Percentiles rank a stretch among this genome's conserved stretches.
Conservation (phyloP, 2,113 vertebrate species). For the Typhlomys cinereus region DNA sequence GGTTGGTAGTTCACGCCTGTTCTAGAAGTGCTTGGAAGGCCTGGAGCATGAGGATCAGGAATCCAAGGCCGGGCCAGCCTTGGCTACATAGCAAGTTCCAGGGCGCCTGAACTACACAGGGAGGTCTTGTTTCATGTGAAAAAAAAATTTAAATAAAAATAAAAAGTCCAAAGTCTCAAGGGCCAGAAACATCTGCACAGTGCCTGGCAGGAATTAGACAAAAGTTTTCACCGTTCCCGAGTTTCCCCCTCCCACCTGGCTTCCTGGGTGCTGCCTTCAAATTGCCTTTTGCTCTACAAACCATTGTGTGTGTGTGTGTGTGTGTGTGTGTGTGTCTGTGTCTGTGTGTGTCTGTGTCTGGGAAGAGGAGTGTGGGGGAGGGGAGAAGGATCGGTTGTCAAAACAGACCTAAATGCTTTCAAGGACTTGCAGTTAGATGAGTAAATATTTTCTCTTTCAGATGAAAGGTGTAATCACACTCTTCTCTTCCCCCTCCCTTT, state of each 20-base stretch:
- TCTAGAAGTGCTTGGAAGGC: neutral
- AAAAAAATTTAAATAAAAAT: neutral
- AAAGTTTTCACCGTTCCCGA: neutral
- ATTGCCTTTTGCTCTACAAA: slow-evolving; percentile 54
- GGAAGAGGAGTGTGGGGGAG: slow-evolving; percentile 46
- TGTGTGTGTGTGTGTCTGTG: slow-evolving; percentile 62
- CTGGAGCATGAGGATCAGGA: neutral
- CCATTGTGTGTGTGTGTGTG: slow-evolving; percentile 52
- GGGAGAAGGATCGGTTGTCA: slow-evolving; percentile 66
- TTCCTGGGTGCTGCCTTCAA: neutral
- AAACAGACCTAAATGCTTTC: slow-evolving; percentile 81
- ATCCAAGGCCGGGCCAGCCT: neutral
- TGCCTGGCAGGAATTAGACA: neutral
- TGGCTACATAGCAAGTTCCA: neutral
- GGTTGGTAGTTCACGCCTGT: neutral
- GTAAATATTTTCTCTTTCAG: slow-evolving; percentile 74
- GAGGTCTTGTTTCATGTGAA: neutral
- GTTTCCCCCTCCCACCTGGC: neutral
- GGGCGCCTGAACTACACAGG: neutral
- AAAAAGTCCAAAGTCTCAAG: neutral
- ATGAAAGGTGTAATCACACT: slow-evolving; percentile 80
- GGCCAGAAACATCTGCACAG: neutral
- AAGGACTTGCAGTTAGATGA: slow-evolving; percentile 74
- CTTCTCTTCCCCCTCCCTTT: neutral
- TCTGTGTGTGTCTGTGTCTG: slow-evolving; percentile 50